These are phyloP conservation scores for Acrossocheilus fasciatus DNA, from an alignment of 2,797 vertebrate genomes.

Conservation along the genomic window DNA sequence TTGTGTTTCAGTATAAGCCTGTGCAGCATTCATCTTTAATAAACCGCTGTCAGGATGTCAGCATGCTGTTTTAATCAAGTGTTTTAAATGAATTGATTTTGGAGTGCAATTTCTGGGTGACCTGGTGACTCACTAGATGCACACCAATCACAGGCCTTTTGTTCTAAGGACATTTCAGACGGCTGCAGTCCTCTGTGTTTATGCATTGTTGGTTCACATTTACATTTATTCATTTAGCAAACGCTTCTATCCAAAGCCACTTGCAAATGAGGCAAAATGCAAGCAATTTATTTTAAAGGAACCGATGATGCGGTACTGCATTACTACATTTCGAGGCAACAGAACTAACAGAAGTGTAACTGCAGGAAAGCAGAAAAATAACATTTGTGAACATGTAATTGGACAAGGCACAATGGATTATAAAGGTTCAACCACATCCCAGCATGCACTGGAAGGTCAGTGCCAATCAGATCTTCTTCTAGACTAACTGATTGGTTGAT, in stretches of 20 bases:
- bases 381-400: slow-evolving; percentile 1
- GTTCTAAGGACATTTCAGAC: background rate
- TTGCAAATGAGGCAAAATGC: slow-evolving; percentile 16
- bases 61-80: slow-evolving; percentile 14
- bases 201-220: slow-evolving; percentile 18
- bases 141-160: slow-evolving; percentile 11
- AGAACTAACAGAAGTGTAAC: background rate
- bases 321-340: background rate
- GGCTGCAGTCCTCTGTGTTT: slow-evolving; percentile 12
- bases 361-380: background rate
- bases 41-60: background rate
- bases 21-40: background rate
- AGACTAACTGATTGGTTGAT: background rate
- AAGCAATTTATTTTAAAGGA: slow-evolving; percentile 6
- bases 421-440: slow-evolving; percentile 3
- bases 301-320: background rate
- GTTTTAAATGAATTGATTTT: slow-evolving; percentile 23
- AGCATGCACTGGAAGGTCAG: slow-evolving; percentile 1
- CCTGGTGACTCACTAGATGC: slow-evolving; percentile 1
- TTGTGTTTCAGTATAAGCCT: background rate
- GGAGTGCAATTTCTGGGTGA: background rate
- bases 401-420: background rate
- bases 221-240: slow-evolving; percentile 16
- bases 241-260: background rate
- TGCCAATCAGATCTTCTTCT: slow-evolving; percentile 11